Base-by-base conservation (phyloP, 2,113 vertebrate species). In the Cranoglanis bouderius region DNA sequence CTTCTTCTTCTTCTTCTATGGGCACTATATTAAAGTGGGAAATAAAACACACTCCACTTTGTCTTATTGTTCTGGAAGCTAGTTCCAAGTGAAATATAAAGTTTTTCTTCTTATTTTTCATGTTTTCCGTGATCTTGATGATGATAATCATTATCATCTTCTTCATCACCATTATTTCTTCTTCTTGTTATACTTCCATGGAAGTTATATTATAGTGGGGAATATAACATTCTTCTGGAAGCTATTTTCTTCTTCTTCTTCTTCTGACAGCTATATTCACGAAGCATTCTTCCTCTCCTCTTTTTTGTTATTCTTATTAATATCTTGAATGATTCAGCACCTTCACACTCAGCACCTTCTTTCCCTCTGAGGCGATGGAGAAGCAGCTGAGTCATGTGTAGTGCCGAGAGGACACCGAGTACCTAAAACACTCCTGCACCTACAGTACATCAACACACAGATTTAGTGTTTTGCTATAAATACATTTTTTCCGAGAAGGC, bases 401-500 rank as follows among this genome's bases (percentile, higher is more conserved):
- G 10, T 5, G 29, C 77, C 2, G 51, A 38, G 81, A 61, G 55
- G 21, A 83, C 55, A 40, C 35, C 12, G 55, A 82, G 55, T 4
- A 57, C n/a, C 80, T 82, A 24, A 57, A 59, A 40, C 21, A 21
- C 57, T 51, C 49, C 57, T 49, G 32, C 82, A 78, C 91, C 74
- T 87, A 10, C 46, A 10, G 46, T 49, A 10, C 32, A 53, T 8
- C 53, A 43, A 24, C 74, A 35, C 65, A 46, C 35, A 43, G 32
- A 57, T 40, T 77, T n/a, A 43, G 72, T 4, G 26, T 61, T 78
- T 24, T 2, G 38, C 72, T 82, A 82, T 57, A 57, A 86, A 55
- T 72, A 74, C 4, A 18, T 75, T 43, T 77, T 77, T 86, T 19
- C 55, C n/a, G 51, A 40, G 63, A 24, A 46, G 53, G 72, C 57